Evolutionary conservation across 2,113 vertebrate genomes (phyloP), one percentile per base, ranked within the genome.

Genomic region (Sinocyclocheilus grahami): DNA sequence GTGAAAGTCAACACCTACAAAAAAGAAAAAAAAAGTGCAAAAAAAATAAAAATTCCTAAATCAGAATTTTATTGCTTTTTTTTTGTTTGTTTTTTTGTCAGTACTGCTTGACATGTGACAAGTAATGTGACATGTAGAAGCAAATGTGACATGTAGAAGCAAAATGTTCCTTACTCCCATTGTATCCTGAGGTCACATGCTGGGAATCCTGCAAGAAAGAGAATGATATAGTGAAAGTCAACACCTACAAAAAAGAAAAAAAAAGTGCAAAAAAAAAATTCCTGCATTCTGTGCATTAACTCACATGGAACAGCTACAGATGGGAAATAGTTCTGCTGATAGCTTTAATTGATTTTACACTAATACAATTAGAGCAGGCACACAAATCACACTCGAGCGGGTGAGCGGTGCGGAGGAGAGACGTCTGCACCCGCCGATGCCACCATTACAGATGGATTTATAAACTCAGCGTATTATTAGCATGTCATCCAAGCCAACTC

Each of bases 151-250:
- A 69, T 18, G 33, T 58, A 30, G 33, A 80, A 37, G n/a, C 3
- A 85, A 62, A 48, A 58, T 65, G 48, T 20, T 63, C 97, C 97
- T 97, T 94, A 98, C 97, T 97, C 92, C 90, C 96, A 88, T 94
- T 94, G 91, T 92, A 89, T 89, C 92, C 91, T 91, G 96, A 91
- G 39, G 92, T 88, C 39, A 93, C 91, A 76, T 91, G 86, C 82
- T 83, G 95, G 5, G 91, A 91, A 88, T 97, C 97, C 97, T 99
- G 92, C 78, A 48, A 46, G 1, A 48, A 0, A 48, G 11, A 48
- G 11, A 12, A 48, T 48, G 46, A 48, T 48, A 48, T 48, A 63
- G 27, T 11, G 24, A 51, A n/a, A 67, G 24, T 37, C n/a, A 11
- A 67, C 11, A 11, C 2, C 22, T 3, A 18, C 1, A 14, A 33